phyloP scores from a whole-genome alignment of 1,140 invertebrate species.

The Cydia splendana region DNA sequence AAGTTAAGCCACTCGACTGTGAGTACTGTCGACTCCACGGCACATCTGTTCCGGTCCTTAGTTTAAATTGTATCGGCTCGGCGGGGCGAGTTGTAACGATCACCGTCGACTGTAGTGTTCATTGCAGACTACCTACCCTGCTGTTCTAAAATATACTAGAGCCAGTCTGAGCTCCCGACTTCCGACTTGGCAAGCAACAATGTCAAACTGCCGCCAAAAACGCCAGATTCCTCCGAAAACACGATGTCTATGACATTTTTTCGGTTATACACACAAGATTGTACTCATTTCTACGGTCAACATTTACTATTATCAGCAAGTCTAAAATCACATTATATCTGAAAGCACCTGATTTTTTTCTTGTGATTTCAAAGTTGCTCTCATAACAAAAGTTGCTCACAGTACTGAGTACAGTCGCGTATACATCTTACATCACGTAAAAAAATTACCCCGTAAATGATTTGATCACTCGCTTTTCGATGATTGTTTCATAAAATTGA shows the following conservation, averaged over 20 bases:
- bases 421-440: no score
- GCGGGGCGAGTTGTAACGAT: constrained; percentile 16
- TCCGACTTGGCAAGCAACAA: background rate
- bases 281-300: no score
- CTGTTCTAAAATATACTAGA: background rate
- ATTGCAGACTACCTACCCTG: background rate
- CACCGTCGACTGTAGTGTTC: background rate
- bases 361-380: no score
- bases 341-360: no score
- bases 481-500: background rate
- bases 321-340: no score
- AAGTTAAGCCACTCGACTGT: constrained; percentile 9
- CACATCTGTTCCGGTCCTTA: constrained; percentile 25
- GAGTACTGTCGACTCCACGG: constrained; percentile 3
- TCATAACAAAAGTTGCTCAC: no score
- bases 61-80: constrained; percentile 30
- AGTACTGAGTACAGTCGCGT: no score
- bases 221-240: background rate
- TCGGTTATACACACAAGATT: no score
- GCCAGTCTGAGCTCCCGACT: background rate
- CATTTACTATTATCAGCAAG: no score
- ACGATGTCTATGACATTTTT: background rate
- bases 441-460: no score
- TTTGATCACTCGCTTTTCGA: background rate
- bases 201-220: background rate